These are phyloP conservation scores for Acronicta leporina DNA, from an alignment of 2,888 invertebrate genomes.

Conservation along the genomic window DNA sequence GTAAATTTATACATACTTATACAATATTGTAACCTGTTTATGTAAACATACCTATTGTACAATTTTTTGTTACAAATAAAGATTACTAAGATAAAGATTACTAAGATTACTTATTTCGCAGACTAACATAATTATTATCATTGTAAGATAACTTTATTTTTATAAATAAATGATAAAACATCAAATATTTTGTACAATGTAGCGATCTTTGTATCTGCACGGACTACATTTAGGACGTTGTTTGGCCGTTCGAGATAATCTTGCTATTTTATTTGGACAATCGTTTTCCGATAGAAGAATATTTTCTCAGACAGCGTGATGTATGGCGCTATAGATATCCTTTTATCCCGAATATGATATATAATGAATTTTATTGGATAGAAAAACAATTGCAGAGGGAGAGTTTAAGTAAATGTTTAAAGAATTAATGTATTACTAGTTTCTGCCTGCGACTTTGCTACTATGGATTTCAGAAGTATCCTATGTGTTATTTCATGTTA, in stretches of 20 bases:
- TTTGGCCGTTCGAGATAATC: conserved; percentile 15
- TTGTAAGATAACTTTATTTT: background rate
- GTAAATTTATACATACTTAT: too few species aligned
- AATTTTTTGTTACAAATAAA: too few species aligned
- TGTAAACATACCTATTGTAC: too few species aligned
- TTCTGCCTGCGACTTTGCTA: too few species aligned
- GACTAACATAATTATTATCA: too few species aligned
- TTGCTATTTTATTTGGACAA: conserved; percentile 19
- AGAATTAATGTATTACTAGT: background rate
- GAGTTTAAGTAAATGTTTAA: background rate
- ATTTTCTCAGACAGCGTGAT: conserved; percentile 12
- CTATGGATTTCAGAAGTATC: too few species aligned
- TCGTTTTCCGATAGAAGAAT: conserved; percentile 18
- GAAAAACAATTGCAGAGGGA: background rate
- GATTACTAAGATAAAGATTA: too few species aligned
- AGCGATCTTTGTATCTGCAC: background rate
- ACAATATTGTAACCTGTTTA: too few species aligned
- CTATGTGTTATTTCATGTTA: too few species aligned
- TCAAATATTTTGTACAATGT: conserved; percentile 1
- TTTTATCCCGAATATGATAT: conserved; percentile 8
- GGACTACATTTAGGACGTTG: conserved; percentile 14
- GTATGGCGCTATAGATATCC: conserved; percentile 9
- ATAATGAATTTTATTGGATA: conserved; percentile 5
- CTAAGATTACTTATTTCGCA: too few species aligned
- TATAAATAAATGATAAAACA: background rate